Conservation (phyloP, 2,888 invertebrate species). For the Proisotoma minuta region DNA sequence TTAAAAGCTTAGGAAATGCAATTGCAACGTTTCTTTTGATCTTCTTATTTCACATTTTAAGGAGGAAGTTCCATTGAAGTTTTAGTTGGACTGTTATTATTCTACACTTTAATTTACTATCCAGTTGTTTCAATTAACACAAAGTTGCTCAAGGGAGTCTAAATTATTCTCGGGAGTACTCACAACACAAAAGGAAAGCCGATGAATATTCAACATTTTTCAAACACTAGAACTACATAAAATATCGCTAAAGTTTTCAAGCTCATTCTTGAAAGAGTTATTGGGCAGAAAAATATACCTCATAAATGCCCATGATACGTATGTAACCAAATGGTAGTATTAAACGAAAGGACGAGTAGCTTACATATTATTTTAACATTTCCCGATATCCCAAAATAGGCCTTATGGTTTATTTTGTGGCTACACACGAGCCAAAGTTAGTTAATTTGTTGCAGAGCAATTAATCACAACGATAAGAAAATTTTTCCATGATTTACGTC, state of each 20-base stretch:
- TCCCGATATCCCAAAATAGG: too few relatives aligned
- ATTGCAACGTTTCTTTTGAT: constrained; percentile 7
- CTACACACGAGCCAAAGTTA: too few relatives aligned
- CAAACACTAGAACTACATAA: neutral
- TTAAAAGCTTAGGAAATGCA: constrained; percentile 6
- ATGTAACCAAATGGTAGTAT: too few relatives aligned
- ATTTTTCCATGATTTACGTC: constrained; percentile 3
- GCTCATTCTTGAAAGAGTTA: too few relatives aligned
- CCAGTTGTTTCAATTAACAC: constrained; percentile 5
- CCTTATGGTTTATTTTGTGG: too few relatives aligned
- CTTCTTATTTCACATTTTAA: constrained; percentile 5
- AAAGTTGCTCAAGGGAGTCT: neutral
- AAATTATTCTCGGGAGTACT: constrained; percentile 1
- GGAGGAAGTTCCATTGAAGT: neutral
- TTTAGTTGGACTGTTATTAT: neutral
- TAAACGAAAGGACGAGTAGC: too few relatives aligned
- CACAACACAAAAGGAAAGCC: neutral
- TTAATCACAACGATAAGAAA: neutral
- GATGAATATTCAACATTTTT: constrained; percentile 5
- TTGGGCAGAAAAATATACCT: too few relatives aligned
- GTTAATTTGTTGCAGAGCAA: neutral
- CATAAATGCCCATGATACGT: too few relatives aligned
- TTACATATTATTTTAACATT: too few relatives aligned
- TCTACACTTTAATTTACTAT: constrained; percentile 5
- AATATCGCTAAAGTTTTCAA: neutral